A percentile compares a stretch with the other conserved stretches of the same genome.
Evolutionary conservation across 2,113 vertebrate genomes (phyloP).

Genomic region (Synodontis membranacea): DNA sequence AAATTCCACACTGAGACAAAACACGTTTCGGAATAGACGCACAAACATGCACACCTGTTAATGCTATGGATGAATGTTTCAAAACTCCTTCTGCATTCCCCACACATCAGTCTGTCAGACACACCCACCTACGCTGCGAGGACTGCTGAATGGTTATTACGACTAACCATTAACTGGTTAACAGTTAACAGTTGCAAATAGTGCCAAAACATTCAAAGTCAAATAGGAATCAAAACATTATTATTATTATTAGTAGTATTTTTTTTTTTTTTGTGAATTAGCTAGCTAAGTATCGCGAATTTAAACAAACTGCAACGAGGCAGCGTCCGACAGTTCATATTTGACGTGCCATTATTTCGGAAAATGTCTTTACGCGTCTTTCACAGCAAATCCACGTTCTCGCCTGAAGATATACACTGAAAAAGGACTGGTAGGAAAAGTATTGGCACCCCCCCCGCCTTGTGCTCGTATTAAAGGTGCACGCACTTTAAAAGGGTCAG

Average conservation of each 20-base stretch:
- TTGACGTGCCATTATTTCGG: not conserved
- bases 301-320: not conserved
- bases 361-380: not conserved
- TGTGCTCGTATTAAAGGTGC: not conserved
- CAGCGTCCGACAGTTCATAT: not conserved
- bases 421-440: not conserved
- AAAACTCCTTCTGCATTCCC: conserved; percentile 13
- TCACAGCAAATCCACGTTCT: not conserved
- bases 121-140: not conserved
- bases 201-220: not conserved
- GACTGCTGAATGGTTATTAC: not conserved
- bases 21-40: not conserved
- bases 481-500: conserved; percentile 62
- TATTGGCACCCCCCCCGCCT: too few relatives aligned
- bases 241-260: too few relatives aligned
- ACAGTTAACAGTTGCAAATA: not conserved
- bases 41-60: not conserved
- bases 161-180: not conserved
- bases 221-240: not conserved
- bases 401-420: not conserved
- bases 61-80: not conserved
- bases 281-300: not conserved
- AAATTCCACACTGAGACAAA: conserved; percentile 1
- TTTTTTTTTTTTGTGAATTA: not conserved
- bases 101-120: not conserved